Conservation (phyloP, 2,797 vertebrate genomes). For the Lindbergichthys nudifrons region DNA sequence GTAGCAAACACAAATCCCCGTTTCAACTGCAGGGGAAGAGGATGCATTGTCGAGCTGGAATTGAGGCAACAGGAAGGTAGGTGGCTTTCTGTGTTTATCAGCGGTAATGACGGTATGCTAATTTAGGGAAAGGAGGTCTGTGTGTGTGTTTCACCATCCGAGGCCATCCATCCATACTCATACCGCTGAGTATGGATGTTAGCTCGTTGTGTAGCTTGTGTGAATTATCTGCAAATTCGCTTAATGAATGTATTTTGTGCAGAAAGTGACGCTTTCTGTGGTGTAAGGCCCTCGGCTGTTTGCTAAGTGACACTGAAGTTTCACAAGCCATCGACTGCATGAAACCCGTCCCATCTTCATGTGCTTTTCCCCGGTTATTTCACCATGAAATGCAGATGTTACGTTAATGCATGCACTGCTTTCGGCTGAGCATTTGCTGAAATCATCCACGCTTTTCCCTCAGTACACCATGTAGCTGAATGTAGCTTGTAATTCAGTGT, state of each 20-base stretch:
- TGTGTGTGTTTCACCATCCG: slow-evolving; percentile 26
- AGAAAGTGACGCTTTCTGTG: slow-evolving; percentile 16
- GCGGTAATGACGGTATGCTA: not conserved
- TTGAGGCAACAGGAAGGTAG: slow-evolving; percentile 79
- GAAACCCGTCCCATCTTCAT: not conserved
- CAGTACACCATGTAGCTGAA: not conserved
- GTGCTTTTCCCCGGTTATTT: not conserved
- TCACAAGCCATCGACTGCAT: not conserved
- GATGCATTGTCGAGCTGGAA: slow-evolving; percentile 73
- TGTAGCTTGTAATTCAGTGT: not conserved
- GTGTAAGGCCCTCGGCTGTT: slow-evolving; percentile 32
- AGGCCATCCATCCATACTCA: slow-evolving; percentile 50
- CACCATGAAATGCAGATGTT: slow-evolving; percentile 22
- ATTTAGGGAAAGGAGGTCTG: not conserved
- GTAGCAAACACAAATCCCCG: slow-evolving; percentile 21
- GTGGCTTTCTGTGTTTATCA: not conserved
- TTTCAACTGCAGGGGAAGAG: slow-evolving; percentile 55
- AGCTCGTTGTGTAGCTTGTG: not conserved
- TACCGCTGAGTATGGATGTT: slow-evolving; percentile 1
- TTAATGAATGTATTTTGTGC: not conserved
- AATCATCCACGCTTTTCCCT: not conserved
- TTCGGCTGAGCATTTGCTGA: not conserved
- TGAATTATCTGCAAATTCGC: slow-evolving; percentile 18
- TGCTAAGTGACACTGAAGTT: not conserved
- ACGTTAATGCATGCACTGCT: not conserved